A percentile compares a stretch with the other conserved stretches of the same genome.
These are phyloP conservation scores for Baryphthengus martii DNA, from an alignment of 2,113 vertebrate genomes.

Conservation along the genomic window DNA sequence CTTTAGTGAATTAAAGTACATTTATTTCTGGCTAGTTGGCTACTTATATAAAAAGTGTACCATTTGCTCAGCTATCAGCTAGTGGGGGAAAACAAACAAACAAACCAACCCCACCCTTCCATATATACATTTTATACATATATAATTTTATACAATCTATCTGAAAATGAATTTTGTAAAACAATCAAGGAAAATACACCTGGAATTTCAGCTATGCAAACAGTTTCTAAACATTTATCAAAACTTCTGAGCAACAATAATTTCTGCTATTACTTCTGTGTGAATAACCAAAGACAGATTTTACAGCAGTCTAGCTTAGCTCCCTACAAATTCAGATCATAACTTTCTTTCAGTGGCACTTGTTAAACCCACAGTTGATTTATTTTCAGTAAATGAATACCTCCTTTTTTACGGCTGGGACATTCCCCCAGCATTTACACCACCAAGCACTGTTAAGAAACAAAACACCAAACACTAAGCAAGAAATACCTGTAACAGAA, in stretches of 20 bases:
- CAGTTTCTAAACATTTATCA: slow-evolving; percentile 8
- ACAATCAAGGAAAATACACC: background rate
- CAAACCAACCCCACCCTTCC: accelerated
- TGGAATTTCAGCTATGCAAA: slow-evolving; percentile 31
- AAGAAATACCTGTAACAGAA: background rate
- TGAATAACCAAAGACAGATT: background rate
- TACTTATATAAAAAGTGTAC: background rate
- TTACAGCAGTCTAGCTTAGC: background rate
- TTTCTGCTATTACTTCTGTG: background rate
- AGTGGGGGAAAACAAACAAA: slow-evolving; percentile 33
- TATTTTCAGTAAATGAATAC: background rate
- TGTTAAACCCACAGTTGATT: background rate
- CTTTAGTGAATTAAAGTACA: background rate
- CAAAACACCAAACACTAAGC: background rate
- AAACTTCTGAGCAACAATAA: background rate
- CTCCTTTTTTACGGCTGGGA: background rate
- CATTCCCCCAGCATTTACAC: background rate
- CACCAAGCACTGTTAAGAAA: background rate
- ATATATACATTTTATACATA: background rate
- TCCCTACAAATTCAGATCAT: background rate
- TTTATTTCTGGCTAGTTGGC: background rate
- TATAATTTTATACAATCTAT: background rate
- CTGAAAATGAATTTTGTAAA: background rate
- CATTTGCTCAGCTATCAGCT: background rate
- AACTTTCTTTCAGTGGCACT: background rate